Conservation (phyloP, 2,113 vertebrate species). For the Delphinapterus leucas region DNA sequence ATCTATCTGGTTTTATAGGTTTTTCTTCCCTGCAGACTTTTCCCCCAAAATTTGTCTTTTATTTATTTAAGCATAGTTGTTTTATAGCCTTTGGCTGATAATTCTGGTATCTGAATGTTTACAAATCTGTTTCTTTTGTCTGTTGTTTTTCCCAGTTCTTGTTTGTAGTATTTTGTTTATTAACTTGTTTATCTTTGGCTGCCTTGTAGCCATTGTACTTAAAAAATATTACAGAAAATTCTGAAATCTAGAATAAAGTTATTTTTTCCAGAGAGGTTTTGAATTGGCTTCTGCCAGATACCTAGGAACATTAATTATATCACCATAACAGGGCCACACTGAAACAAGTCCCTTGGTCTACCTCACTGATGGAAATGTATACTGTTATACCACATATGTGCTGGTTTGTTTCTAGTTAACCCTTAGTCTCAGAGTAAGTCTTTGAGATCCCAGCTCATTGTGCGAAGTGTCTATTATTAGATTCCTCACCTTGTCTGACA, state of each 20-base stretch:
- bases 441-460: background rate
- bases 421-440: background rate
- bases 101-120: background rate
- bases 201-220: background rate
- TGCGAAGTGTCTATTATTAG: background rate
- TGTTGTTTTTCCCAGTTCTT: background rate
- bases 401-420: background rate
- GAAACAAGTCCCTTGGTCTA: background rate
- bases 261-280: background rate
- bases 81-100: background rate
- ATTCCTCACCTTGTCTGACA: background rate
- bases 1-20: background rate
- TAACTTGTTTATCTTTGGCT: background rate
- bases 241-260: background rate
- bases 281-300: background rate
- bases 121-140: background rate
- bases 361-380: background rate
- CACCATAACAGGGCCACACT: background rate
- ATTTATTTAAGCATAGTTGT: background rate
- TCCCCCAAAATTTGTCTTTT: background rate
- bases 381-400: background rate
- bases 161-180: background rate
- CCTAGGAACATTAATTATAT: background rate
- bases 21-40: background rate
- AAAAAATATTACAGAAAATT: background rate